These are phyloP conservation scores for Tiaroga cobitis DNA, from an alignment of 2,797 vertebrate species.

Conservation along the genomic window DNA sequence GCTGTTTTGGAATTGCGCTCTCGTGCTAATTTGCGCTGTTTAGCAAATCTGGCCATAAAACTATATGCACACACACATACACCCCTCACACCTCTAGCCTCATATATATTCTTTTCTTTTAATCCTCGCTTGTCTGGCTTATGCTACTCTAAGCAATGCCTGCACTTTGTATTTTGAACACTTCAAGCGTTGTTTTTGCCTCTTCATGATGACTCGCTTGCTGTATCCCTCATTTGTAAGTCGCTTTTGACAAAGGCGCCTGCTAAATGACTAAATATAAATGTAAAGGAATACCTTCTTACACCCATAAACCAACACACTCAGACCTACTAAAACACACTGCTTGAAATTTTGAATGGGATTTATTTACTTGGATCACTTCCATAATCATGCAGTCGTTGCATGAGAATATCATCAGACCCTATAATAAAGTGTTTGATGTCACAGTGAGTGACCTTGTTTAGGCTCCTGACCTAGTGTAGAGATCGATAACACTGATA, in stretches of 20 bases:
- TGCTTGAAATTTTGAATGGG: not conserved
- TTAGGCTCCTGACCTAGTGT: slow-evolving; percentile 11
- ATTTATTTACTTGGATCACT: not conserved
- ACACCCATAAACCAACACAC: not conserved
- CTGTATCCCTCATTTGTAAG: too few species aligned
- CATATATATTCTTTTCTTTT: too few species aligned
- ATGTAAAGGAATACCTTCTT: not conserved
- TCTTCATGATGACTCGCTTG: too few species aligned
- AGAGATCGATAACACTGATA: slow-evolving; percentile 28
- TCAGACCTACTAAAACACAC: not conserved
- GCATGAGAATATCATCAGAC: not conserved
- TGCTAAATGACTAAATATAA: too few species aligned
- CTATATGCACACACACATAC: not conserved
- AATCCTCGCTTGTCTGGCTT: too few species aligned
- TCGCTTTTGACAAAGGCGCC: too few species aligned
- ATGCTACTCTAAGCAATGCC: too few species aligned
- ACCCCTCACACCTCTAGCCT: not conserved
- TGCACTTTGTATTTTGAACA: too few species aligned
- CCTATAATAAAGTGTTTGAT: not conserved
- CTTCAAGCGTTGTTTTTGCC: too few species aligned
- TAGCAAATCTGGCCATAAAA: not conserved
- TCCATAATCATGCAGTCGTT: not conserved
- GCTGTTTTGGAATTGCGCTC: too few species aligned
- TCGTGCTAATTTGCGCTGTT: too few species aligned
- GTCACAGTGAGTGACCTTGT: slow-evolving; percentile 12